Evolutionary conservation across 2,888 invertebrate species (phyloP), one percentile per base, ranked within the genome.

Genomic region (Chromoteleia sp.): DNA sequence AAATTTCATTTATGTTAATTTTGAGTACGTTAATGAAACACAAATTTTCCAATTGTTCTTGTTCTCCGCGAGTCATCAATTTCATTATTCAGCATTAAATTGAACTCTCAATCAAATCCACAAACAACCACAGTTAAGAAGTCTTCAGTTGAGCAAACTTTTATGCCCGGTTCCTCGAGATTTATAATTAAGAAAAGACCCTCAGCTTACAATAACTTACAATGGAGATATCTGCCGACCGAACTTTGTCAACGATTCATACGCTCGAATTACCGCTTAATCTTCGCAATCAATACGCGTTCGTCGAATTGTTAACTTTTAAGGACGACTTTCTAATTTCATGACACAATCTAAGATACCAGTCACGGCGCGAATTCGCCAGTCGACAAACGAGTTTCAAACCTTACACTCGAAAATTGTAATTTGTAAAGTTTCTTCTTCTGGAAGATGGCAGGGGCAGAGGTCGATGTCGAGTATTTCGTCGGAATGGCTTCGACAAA

Each of bases 351-450:
- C 21, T 43, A 14, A 45, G 29, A 73, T 59, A 61, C 58, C 45
- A 61, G 33, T 52, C 52, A 59, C 15, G 50, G 58, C 36, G 39
- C 39, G 15, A 76, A 76, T 67, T 58, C 36, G 41, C 61, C 41
- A 70, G 25, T 33, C 54, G 29, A 59, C 70, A 67, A 73, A 76
- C 56, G 41, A 65, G 52, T 67, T 73, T 61, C 17, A 41, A 21
- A 41, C 25, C 21, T 12, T 30, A 41, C 48, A 50, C 41, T 59
- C 39, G 77, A 76, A 77, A 68, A 70, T 82, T 68, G 78, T 70
- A 74, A 82, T 82, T 79, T 74, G 56, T 74, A 71, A 82, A 82
- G 75, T 82, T 79, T 71, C 82, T 65, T 58, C 75, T 71, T 68
- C 30, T 12, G 25, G 30, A 52, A 59, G 50, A 71, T 36, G 15